Evolutionary conservation across 2,888 invertebrate species (phyloP).

Genomic region (Athetis lepigone): DNA sequence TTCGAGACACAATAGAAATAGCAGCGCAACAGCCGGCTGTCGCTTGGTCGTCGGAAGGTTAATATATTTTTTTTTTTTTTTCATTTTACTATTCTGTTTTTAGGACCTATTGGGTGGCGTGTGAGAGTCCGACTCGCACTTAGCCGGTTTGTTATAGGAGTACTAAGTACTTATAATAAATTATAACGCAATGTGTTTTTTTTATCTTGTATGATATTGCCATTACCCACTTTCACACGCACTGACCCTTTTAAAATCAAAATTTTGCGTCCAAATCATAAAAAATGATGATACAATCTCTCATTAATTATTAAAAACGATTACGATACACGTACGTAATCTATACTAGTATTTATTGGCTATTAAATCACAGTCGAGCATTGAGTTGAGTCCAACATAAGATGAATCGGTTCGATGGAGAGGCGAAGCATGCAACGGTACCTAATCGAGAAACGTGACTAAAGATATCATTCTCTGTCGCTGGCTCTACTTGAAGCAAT

Average conservation of each 20-base stretch:
- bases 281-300: conserved; percentile 53
- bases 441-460: conserved; percentile 45
- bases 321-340: conserved; percentile 47
- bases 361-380: conserved; percentile 43
- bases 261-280: conserved; percentile 37
- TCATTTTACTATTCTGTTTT: too few relatives aligned
- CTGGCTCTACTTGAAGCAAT: conserved; percentile 28
- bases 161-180: background rate
- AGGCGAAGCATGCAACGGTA: conserved; percentile 11
- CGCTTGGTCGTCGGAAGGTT: too few relatives aligned
- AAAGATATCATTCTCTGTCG: conserved; percentile 30
- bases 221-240: conserved; percentile 35
- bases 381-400: conserved; percentile 9
- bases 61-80: too few relatives aligned
- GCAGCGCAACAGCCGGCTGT: too few relatives aligned
- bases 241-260: conserved; percentile 35
- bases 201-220: conserved; percentile 1
- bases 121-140: too few relatives aligned
- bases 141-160: too few relatives aligned
- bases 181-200: conserved; percentile 29
- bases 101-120: too few relatives aligned
- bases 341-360: conserved; percentile 47
- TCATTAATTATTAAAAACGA: conserved; percentile 43
- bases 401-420: conserved; percentile 19
- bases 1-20: too few relatives aligned